Percentiles rank a stretch among this genome's conserved stretches.
Evolutionary conservation across 2,888 invertebrate species (phyloP).

Genomic region (Hyposoter dolosus): DNA sequence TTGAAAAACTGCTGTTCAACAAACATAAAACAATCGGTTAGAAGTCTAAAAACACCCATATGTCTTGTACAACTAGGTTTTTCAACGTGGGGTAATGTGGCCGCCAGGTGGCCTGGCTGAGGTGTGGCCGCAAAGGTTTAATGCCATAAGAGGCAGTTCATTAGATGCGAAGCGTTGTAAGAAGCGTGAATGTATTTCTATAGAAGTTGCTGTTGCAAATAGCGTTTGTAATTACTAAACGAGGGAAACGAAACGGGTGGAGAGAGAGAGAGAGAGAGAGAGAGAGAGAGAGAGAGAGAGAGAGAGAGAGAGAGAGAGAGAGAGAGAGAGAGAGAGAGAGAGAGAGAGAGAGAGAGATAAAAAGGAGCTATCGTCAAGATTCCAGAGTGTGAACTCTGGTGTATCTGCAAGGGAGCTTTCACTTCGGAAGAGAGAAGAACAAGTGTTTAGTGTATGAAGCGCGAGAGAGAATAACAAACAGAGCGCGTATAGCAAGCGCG

Average conservation of each 20-base stretch:
- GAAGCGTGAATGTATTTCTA: neutral
- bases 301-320: neutral
- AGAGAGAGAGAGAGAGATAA: neutral
- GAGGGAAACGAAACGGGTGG: constrained; percentile 1
- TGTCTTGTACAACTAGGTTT: no score
- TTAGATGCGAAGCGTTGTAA: neutral
- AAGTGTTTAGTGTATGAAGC: constrained; percentile 5
- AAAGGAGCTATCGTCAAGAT: neutral
- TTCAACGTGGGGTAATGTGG: no score
- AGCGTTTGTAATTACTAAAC: constrained; percentile 18
- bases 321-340: neutral
- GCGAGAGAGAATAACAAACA: constrained; percentile 43
- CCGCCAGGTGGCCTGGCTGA: no score
- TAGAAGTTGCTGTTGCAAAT: constrained; percentile 33
- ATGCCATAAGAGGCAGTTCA: neutral
- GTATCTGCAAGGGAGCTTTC: neutral
- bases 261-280: constrained; percentile 7
- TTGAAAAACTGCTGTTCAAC: no score
- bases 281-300: neutral
- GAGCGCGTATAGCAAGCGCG: constrained; percentile 12
- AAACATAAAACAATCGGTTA: no score
- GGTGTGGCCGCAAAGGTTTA: no score
- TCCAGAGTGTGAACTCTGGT: neutral
- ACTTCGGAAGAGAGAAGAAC: neutral
- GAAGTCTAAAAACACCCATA: no score